These are phyloP conservation scores for Epistrophe eligans DNA, from an alignment of 2,888 invertebrate genomes.

Conservation along the genomic window DNA sequence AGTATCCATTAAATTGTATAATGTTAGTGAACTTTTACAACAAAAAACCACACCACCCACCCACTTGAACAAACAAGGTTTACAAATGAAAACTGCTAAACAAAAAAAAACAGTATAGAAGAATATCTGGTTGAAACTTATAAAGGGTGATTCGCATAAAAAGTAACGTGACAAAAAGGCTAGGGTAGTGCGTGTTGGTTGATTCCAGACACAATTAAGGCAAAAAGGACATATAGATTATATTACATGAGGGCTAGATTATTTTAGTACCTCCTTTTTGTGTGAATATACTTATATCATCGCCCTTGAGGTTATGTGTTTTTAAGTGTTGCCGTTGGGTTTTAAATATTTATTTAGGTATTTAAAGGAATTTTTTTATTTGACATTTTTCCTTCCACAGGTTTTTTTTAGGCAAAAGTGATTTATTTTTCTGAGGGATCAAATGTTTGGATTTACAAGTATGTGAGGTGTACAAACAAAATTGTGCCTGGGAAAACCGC, in stretches of 20 bases:
- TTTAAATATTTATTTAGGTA: no score
- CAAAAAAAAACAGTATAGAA: not conserved
- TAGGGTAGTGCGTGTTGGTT: not conserved
- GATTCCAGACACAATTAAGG: not conserved
- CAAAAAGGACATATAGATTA: not conserved
- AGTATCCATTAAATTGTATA: slow-evolving; percentile 1
- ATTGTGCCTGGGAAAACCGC: no score
- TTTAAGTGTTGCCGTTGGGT: no score
- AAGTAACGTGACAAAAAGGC: not conserved
- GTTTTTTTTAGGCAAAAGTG: no score
- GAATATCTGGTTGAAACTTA: not conserved
- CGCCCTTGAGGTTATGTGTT: no score
- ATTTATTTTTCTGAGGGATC: no score
- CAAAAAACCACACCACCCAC: not conserved
- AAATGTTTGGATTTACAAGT: no score
- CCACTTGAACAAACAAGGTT: not conserved
- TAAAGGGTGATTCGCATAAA: not conserved
- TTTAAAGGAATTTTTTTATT: no score
- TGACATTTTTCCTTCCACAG: no score
- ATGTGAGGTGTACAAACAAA: no score
- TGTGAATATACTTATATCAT: no score
- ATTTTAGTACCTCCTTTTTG: no score
- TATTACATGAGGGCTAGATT: not conserved
- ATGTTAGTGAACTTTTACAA: slow-evolving; percentile 29
- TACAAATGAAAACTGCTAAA: not conserved